A percentile compares a stretch with the other conserved stretches of the same genome.
Evolutionary conservation across 2,888 invertebrate species (phyloP).

Genomic region (Cosmopolites sordidus): DNA sequence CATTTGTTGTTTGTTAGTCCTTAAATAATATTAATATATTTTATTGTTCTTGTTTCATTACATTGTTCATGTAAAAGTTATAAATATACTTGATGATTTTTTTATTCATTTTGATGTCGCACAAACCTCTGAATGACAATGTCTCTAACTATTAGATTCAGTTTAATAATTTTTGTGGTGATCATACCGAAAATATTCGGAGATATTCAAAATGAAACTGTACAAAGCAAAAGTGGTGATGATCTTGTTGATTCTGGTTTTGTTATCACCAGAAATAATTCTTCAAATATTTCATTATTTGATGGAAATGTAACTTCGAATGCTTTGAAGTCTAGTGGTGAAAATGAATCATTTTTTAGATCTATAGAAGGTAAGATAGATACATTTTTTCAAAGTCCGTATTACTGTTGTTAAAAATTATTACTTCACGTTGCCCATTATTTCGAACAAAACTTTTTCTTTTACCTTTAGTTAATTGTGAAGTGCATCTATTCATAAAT

Average conservation of each 20-base stretch:
- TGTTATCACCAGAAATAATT: conserved; percentile 23
- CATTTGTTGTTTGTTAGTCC: conserved; percentile 2
- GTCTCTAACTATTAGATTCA: conserved; percentile 4
- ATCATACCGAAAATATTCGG: conserved; percentile 4
- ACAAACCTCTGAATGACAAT: conserved; percentile 8
- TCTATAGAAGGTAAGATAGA: too few species aligned
- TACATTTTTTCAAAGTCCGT: too few species aligned
- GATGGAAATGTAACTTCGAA: conserved; percentile 8
- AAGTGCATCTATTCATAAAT: too few species aligned
- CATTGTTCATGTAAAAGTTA: conserved; percentile 14
- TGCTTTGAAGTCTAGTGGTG: too few species aligned
- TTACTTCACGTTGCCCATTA: too few species aligned
- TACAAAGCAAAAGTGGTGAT: conserved; percentile 17
- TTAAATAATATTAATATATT: conserved; percentile 14
- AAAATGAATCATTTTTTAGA: too few species aligned
- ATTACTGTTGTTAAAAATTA: too few species aligned
- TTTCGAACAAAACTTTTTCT: too few species aligned
- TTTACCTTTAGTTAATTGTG: too few species aligned
- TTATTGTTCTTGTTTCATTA: conserved; percentile 13
- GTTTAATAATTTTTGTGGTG: conserved; percentile 4
- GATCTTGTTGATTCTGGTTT: conserved; percentile 17
- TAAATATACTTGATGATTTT: conserved; percentile 12
- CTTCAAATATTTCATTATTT: conserved; percentile 20
- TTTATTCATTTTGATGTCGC: conserved; percentile 5
- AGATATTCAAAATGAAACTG: conserved; percentile 22